Evolutionary conservation across 2,797 vertebrate species (phyloP).

Genomic region (Steatocranus sp.): DNA sequence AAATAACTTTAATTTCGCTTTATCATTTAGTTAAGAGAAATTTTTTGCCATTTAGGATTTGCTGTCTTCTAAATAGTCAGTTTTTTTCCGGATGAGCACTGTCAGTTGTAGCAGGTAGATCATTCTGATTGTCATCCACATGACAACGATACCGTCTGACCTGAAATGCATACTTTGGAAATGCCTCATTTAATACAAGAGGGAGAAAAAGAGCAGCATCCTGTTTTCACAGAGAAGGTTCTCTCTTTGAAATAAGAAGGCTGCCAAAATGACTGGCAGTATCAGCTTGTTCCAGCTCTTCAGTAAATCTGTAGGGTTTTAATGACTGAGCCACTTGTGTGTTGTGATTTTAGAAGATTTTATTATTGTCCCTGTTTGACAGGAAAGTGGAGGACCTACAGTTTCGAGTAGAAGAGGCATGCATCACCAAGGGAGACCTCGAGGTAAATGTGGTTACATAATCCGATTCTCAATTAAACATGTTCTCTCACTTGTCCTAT

Average conservation of each 20-base stretch:
- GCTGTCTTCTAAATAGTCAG: not conserved
- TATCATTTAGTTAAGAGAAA: not conserved
- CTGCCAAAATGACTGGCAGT: not conserved
- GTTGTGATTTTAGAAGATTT: not conserved
- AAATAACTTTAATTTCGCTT: not conserved
- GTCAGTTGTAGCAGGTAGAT: not conserved
- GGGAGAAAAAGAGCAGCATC: not conserved
- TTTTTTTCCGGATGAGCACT: not conserved
- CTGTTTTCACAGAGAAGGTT: not conserved
- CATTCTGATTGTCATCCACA: not conserved
- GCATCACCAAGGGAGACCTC: slow-evolving; percentile 97
- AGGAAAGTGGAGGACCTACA: slow-evolving; percentile 98
- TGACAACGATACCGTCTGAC: not conserved
- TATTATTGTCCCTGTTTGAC: slow-evolving; percentile 27
- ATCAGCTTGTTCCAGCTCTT: not conserved
- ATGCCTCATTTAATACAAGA: not conserved
- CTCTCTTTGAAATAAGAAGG: not conserved
- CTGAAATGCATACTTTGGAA: not conserved
- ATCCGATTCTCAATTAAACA: not conserved
- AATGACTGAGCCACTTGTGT: not conserved
- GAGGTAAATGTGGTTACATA: slow-evolving; percentile 81
- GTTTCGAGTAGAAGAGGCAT: slow-evolving; percentile 96
- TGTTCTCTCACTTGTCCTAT: not conserved
- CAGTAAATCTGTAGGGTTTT: not conserved
- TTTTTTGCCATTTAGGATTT: not conserved